Conservation (phyloP, 2,888 invertebrate genomes). For the Scaptomyza reducta region DNA sequence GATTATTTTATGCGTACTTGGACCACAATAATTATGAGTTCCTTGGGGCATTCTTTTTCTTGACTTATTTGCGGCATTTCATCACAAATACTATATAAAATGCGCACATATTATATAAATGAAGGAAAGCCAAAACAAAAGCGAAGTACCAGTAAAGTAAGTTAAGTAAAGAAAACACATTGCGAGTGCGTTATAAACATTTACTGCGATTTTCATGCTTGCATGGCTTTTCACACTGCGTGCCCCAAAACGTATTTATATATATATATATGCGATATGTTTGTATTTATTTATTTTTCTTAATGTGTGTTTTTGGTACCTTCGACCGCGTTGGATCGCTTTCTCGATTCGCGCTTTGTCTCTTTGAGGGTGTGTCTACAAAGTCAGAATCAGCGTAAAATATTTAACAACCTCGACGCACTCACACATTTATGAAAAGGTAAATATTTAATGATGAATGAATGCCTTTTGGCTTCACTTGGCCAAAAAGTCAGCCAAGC, state of each 20-base stretch:
- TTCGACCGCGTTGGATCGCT: slow-evolving; percentile 1
- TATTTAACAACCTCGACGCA: slow-evolving; percentile 74
- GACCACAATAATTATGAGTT: slow-evolving; percentile 32
- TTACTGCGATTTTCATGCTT: slow-evolving; percentile 68
- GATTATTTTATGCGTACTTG: slow-evolving; percentile 31
- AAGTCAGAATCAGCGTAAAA: slow-evolving; percentile 65
- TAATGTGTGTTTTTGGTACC: slow-evolving; percentile 13
- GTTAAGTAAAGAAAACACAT: slow-evolving; percentile 22
- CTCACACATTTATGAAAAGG: slow-evolving; percentile 80
- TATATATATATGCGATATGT: slow-evolving; percentile 3
- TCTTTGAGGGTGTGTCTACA: slow-evolving; percentile 52
- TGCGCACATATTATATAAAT: slow-evolving; percentile 5
- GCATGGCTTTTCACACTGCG: slow-evolving; percentile 46
- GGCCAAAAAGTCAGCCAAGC: slow-evolving; percentile 6
- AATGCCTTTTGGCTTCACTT: slow-evolving; percentile 45
- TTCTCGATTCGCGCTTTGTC: slow-evolving; percentile 32
- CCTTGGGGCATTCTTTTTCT: slow-evolving; percentile 20
- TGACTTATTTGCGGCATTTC: slow-evolving; percentile 15
- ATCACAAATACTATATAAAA: slow-evolving; percentile 6
- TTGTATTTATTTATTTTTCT: slow-evolving; percentile 3
- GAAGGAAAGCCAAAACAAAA: slow-evolving; percentile 19
- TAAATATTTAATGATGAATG: slow-evolving; percentile 76
- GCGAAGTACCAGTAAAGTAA: slow-evolving; percentile 15
- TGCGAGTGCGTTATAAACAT: slow-evolving; percentile 25
- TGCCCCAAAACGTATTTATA: background rate